A percentile compares a stretch with the other conserved stretches of the same genome.
These are phyloP conservation scores for Thecophora atra DNA, from an alignment of 2,888 invertebrate species.

Conservation along the genomic window DNA sequence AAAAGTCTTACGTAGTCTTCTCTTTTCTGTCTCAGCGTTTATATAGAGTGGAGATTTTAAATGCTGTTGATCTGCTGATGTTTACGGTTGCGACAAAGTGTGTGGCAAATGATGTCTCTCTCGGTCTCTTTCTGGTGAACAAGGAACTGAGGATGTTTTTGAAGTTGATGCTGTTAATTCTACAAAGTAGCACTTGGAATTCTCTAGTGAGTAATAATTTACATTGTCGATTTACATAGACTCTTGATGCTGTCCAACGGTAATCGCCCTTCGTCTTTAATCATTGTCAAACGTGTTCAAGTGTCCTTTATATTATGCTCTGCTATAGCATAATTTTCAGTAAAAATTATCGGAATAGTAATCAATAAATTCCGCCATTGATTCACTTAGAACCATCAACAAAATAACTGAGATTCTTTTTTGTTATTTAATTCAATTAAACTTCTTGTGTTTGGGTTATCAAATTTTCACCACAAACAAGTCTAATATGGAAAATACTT, in stretches of 20 bases:
- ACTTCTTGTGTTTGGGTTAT: not conserved
- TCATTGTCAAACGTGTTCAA: too few relatives aligned
- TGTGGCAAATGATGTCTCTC: not conserved
- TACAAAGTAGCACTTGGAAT: not conserved
- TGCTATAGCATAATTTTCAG: too few relatives aligned
- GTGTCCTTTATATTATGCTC: too few relatives aligned
- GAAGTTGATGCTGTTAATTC: not conserved
- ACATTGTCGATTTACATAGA: not conserved
- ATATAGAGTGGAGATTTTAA: not conserved
- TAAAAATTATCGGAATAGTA: too few relatives aligned
- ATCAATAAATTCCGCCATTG: too few relatives aligned
- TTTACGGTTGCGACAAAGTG: constrained; percentile 7
- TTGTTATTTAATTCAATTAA: not conserved
- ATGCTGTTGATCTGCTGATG: not conserved
- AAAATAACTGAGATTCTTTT: too few relatives aligned
- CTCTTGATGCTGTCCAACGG: not conserved
- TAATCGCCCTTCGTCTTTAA: not conserved
- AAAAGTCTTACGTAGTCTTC: not conserved
- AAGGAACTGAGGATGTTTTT: not conserved
- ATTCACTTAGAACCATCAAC: too few relatives aligned
- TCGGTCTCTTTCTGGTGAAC: not conserved
- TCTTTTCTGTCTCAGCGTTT: not conserved
- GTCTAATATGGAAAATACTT: too few relatives aligned
- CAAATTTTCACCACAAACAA: not conserved
- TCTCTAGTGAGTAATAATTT: not conserved